These are phyloP conservation scores for Fistularia tabacaria DNA, from an alignment of 2,797 vertebrate genomes.

Conservation along the genomic window DNA sequence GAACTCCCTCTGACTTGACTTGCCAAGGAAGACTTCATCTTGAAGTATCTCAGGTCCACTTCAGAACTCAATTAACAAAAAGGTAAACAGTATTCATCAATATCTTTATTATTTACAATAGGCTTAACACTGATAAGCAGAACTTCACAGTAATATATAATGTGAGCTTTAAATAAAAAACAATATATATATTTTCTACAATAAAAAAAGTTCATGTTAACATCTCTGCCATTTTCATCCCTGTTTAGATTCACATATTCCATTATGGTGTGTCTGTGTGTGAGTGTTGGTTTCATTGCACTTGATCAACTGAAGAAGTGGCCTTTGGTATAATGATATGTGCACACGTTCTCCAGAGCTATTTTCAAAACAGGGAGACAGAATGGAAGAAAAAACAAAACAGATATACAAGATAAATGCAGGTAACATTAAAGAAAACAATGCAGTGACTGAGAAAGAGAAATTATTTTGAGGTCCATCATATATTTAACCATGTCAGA, in stretches of 20 bases:
- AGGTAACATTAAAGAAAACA: constrained; percentile 57
- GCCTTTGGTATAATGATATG: constrained; percentile 81
- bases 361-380: constrained; percentile 59
- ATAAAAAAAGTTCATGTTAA: constrained; percentile 83
- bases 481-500: constrained; percentile 8
- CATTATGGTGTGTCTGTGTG: constrained; percentile 53
- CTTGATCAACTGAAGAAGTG: constrained; percentile 77
- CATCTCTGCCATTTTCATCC: constrained; percentile 75
- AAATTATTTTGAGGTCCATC: constrained; percentile 19
- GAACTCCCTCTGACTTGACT: too few species aligned
- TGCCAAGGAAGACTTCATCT: too few species aligned
- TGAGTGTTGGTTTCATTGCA: constrained; percentile 75
- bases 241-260: constrained; percentile 81
- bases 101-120: constrained; percentile 96
- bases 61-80: neutral
- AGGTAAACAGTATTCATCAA: constrained; percentile 60
- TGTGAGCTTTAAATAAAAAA: constrained; percentile 98
- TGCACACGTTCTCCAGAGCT: constrained; percentile 60
- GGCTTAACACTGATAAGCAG: constrained; percentile 97
- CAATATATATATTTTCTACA: constrained; percentile 92
- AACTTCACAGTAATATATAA: constrained; percentile 99
- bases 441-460: constrained; percentile 29
- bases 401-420: constrained; percentile 55
- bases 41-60: too few species aligned
- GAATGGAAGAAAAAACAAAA: constrained; percentile 24